phyloP scores from a whole-genome alignment of 2,113 vertebrate genomes.

The Platycercus adscitus region DNA sequence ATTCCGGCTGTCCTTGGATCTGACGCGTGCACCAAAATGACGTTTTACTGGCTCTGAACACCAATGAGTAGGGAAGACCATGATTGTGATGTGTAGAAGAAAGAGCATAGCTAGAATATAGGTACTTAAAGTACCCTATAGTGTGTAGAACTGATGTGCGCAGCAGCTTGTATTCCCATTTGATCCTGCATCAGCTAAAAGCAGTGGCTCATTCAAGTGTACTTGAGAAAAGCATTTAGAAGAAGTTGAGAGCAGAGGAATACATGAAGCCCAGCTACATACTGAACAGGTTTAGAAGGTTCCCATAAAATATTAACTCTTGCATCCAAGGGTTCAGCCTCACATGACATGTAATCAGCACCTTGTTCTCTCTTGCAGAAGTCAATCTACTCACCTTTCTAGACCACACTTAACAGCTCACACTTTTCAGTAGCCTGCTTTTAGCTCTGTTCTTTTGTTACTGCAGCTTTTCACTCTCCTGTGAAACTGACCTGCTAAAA shows the following conservation, averaged over 20 bases:
- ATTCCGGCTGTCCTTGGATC: not conserved
- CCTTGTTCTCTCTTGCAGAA: not conserved
- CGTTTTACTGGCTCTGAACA: not conserved
- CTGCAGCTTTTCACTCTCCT: not conserved
- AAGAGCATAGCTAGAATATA: not conserved
- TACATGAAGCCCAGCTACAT: not conserved
- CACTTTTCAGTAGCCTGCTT: not conserved
- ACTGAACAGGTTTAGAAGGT: not conserved
- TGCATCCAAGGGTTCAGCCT: not conserved
- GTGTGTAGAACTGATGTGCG: not conserved
- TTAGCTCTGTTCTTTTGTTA: not conserved
- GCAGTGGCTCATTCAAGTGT: not conserved
- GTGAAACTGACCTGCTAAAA: not conserved
- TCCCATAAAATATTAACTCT: slow-evolving; percentile 23
- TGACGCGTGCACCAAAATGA: not conserved
- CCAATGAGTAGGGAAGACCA: not conserved
- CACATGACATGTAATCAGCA: not conserved
- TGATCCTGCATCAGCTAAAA: not conserved
- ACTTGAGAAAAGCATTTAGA: not conserved
- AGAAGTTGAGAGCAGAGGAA: not conserved
- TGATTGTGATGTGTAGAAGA: not conserved
- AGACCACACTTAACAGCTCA: not conserved
- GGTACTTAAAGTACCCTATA: not conserved
- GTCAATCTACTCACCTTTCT: not conserved
- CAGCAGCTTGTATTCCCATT: not conserved